Conservation (phyloP, 2,113 vertebrate species). For the Ploceus nigricollis region DNA sequence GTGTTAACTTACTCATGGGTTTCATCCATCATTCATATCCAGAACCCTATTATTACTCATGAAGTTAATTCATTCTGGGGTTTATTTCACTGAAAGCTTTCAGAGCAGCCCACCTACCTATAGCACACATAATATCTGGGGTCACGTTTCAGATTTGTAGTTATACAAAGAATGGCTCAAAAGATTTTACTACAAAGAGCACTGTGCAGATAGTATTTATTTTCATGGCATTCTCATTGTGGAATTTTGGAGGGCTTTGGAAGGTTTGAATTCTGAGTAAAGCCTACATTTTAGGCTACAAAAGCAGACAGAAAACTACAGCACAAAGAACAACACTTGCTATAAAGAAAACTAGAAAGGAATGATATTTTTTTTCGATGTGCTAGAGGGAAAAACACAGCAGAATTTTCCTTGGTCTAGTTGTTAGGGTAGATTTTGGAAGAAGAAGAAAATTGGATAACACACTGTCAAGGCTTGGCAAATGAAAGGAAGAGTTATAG, state of each 20-base stretch:
- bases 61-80: neutral
- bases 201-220: neutral
- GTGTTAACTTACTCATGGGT: neutral
- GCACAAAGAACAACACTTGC: neutral
- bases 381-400: neutral
- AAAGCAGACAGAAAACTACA: neutral
- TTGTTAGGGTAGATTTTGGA: neutral
- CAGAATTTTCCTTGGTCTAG: neutral
- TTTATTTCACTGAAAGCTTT: neutral
- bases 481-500: neutral
- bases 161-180: neutral
- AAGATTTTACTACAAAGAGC: neutral
- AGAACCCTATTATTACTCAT: neutral
- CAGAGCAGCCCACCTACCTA: neutral
- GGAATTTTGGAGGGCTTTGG: neutral
- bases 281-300: neutral
- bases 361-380: neutral
- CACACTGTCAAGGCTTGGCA: neutral
- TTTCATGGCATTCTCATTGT: neutral
- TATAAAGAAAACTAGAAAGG: neutral
- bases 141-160: neutral
- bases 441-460: neutral
- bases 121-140: neutral
- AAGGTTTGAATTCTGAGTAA: neutral
- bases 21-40: neutral